A percentile compares a stretch with the other conserved stretches of the same genome.
phyloP scores from a whole-genome alignment of 2,797 vertebrate species.

The Crenuchus spilurus region DNA sequence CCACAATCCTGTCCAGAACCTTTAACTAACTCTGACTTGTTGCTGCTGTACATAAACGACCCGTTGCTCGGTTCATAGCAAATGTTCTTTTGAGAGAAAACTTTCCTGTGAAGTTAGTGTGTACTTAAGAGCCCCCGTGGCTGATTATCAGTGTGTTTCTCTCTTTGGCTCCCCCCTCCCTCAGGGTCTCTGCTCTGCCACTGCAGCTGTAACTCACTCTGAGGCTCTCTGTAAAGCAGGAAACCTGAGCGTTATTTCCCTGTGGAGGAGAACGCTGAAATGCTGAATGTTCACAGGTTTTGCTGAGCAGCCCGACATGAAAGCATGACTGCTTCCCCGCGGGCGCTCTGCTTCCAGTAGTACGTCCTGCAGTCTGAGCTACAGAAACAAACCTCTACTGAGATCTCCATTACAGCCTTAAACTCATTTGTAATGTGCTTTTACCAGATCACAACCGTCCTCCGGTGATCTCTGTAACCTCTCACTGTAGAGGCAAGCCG shows the following conservation, averaged over 20 bases:
- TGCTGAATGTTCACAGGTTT: slow-evolving; percentile 33
- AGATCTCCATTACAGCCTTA: background rate
- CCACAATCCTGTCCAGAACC: too few relatives aligned
- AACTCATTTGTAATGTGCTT: background rate
- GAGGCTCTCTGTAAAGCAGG: slow-evolving; percentile 19
- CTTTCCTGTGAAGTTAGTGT: background rate
- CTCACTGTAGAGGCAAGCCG: background rate
- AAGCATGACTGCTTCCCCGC: slow-evolving; percentile 1
- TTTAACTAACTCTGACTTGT: slow-evolving; percentile 1
- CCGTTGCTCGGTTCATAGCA: background rate
- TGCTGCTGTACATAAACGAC: background rate
- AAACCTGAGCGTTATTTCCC: slow-evolving; percentile 44
- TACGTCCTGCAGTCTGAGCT: background rate
- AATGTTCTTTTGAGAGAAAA: background rate
- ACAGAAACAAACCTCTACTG: background rate
- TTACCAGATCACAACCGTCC: background rate
- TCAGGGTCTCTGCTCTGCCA: slow-evolving; percentile 24
- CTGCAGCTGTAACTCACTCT: slow-evolving; percentile 32
- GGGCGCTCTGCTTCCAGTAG: background rate
- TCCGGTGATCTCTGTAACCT: background rate
- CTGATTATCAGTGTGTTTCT: slow-evolving; percentile 25
- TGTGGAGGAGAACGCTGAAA: slow-evolving; percentile 34
- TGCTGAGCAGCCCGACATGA: slow-evolving; percentile 14
- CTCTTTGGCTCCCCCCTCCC: background rate
- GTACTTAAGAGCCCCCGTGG: slow-evolving; percentile 16